Conservation (phyloP, 2,888 invertebrate species). For the Macaria notata region DNA sequence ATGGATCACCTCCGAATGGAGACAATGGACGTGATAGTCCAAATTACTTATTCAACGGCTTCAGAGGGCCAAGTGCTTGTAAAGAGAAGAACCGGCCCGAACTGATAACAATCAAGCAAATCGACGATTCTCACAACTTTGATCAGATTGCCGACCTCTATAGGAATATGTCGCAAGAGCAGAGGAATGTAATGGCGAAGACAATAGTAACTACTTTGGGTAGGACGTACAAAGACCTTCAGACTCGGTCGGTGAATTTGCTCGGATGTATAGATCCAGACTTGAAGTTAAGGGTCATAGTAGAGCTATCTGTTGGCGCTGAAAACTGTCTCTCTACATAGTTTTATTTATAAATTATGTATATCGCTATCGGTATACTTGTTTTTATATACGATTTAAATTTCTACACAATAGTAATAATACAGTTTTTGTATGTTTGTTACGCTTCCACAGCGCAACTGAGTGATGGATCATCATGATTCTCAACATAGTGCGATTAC, state of each 20-base stretch:
- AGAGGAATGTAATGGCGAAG: constrained; percentile 85
- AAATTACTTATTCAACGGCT: constrained; percentile 96
- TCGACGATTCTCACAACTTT: constrained; percentile 79
- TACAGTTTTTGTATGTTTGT: too few species aligned
- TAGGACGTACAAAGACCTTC: background rate
- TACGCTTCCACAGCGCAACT: too few species aligned
- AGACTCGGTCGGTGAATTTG: background rate
- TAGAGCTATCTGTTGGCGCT: background rate
- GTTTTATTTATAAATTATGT: background rate
- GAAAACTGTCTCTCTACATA: background rate
- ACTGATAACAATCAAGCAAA: constrained; percentile 73
- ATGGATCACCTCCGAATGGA: constrained; percentile 87
- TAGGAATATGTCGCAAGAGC: constrained; percentile 87
- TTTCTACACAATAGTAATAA: too few species aligned
- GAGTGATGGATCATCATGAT: too few species aligned
- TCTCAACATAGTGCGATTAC: too few species aligned
- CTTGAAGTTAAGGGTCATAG: background rate
- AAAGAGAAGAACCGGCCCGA: constrained; percentile 77
- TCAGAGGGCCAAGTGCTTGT: constrained; percentile 88
- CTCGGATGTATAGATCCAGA: background rate
- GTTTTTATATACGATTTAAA: too few species aligned
- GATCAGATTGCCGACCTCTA: constrained; percentile 85
- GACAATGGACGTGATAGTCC: constrained; percentile 92
- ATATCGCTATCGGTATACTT: too few species aligned
- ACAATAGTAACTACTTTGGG: constrained; percentile 89